These are phyloP conservation scores for Phrynocephalus guinanensis DNA, from an alignment of 2,797 vertebrate species.

Conservation along the genomic window DNA sequence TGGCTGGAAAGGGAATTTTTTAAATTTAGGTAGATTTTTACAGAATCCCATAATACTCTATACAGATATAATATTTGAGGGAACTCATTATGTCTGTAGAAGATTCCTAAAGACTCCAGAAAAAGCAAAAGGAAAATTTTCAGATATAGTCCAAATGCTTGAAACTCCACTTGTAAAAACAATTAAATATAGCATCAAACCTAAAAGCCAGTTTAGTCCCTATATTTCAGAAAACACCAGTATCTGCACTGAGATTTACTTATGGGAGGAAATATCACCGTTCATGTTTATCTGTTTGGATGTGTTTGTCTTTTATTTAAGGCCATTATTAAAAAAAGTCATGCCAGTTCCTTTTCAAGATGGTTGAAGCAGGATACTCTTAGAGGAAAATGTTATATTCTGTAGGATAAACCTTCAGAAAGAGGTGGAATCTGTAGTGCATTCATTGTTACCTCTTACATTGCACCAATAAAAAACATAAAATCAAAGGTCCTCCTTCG, in stretches of 20 bases:
- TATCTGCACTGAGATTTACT: neutral
- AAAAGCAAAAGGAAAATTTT: neutral
- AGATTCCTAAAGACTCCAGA: neutral
- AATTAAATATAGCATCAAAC: neutral
- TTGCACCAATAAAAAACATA: neutral
- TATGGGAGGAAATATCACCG: neutral
- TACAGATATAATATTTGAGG: neutral
- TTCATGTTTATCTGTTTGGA: neutral
- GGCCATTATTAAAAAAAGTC: neutral
- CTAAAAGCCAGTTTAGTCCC: neutral
- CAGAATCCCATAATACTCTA: neutral
- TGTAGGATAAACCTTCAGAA: no score
- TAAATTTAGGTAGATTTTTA: neutral
- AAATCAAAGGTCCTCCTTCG: neutral
- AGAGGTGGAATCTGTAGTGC: accelerated
- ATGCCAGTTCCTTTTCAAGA: neutral
- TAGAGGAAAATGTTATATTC: neutral
- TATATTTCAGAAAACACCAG: neutral
- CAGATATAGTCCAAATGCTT: neutral
- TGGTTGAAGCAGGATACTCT: neutral
- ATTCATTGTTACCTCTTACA: neutral
- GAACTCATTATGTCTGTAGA: neutral
- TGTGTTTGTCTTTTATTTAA: neutral
- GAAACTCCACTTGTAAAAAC: neutral
- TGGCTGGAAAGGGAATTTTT: neutral